Conservation (phyloP, 37 sponge, comb jelly and placozoan genomes). For the Cliona cf. orientalis region DNA sequence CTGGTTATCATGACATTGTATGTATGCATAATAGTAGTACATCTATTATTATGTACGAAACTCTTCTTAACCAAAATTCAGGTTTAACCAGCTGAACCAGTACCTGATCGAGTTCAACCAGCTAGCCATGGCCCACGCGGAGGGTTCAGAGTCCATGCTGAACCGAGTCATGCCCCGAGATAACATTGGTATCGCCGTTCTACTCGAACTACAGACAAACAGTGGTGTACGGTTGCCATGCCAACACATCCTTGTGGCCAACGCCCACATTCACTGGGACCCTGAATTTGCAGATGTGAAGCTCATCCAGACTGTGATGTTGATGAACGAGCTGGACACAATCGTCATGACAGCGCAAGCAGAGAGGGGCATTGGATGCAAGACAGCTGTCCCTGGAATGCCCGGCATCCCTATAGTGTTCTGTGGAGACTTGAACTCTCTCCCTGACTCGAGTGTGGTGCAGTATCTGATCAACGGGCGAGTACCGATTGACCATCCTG, state of each 20-base stretch:
- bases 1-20: no score
- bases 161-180: slow-evolving; percentile 95
- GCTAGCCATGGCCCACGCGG: slow-evolving; percentile 89
- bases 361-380: slow-evolving; percentile 67
- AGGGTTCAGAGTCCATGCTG: slow-evolving; percentile 94
- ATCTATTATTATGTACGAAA: no score
- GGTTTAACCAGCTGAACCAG: slow-evolving; percentile 83
- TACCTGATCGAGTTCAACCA: slow-evolving; percentile 94
- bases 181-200: slow-evolving; percentile 88
- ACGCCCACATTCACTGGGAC: slow-evolving; percentile 99
- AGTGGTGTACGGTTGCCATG: slow-evolving; percentile 2
- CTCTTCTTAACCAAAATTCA: not conserved
- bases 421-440: slow-evolving; percentile 96
- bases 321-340: slow-evolving; percentile 71
- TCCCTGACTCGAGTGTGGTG: slow-evolving; percentile 95
- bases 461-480: slow-evolving; percentile 82
- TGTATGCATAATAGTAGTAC: no score
- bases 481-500: slow-evolving; percentile 78
- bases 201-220: slow-evolving; percentile 72
- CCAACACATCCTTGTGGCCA: slow-evolving; percentile 84
- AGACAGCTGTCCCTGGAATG: slow-evolving; percentile 43
- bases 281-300: slow-evolving; percentile 96
- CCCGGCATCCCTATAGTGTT: slow-evolving; percentile 86
- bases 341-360: slow-evolving; percentile 60
- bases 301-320: slow-evolving; percentile 90